phyloP scores from a whole-genome alignment of 2,888 invertebrate species.

The Calliopum simillimum region DNA sequence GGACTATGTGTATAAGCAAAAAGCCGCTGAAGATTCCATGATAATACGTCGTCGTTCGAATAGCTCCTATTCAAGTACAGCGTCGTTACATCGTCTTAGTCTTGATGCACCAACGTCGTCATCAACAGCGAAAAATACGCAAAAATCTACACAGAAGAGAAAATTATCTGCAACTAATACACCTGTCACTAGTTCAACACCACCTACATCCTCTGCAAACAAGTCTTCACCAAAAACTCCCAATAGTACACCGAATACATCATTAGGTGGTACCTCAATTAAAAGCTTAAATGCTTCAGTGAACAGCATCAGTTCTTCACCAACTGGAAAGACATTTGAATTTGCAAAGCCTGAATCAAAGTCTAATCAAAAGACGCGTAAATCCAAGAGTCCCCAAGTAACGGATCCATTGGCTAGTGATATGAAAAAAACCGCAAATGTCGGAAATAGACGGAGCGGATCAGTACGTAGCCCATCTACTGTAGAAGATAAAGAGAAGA shows the following conservation, averaged over 20 bases:
- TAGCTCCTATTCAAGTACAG: conserved; percentile 81
- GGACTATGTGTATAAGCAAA: conserved; percentile 73
- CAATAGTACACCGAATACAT: conserved; percentile 44
- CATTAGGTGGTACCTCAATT: conserved; percentile 8
- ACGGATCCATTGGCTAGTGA: conserved; percentile 53
- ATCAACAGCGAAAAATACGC: conserved; percentile 31
- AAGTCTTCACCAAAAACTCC: conserved; percentile 34
- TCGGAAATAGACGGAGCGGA: conserved; percentile 30
- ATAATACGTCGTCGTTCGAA: conserved; percentile 87
- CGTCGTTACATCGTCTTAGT: conserved; percentile 74
- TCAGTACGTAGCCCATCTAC: conserved; percentile 42
- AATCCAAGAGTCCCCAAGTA: conserved; percentile 47
- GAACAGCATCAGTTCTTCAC: conserved; percentile 27
- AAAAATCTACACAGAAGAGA: conserved; percentile 30
- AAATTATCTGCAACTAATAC: background rate
- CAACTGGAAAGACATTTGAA: conserved; percentile 56
- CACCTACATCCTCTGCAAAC: conserved; percentile 14
- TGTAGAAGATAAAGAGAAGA: conserved; percentile 41
- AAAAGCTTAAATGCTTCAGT: conserved; percentile 34
- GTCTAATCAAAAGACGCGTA: conserved; percentile 47
- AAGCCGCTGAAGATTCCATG: conserved; percentile 78
- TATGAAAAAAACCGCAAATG: conserved; percentile 50
- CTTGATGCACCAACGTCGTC: conserved; percentile 58
- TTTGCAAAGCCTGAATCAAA: conserved; percentile 64
- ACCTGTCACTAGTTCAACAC: background rate